phyloP scores from a whole-genome alignment of 2,888 invertebrate species.

The Disparrhopalites patrizii region DNA sequence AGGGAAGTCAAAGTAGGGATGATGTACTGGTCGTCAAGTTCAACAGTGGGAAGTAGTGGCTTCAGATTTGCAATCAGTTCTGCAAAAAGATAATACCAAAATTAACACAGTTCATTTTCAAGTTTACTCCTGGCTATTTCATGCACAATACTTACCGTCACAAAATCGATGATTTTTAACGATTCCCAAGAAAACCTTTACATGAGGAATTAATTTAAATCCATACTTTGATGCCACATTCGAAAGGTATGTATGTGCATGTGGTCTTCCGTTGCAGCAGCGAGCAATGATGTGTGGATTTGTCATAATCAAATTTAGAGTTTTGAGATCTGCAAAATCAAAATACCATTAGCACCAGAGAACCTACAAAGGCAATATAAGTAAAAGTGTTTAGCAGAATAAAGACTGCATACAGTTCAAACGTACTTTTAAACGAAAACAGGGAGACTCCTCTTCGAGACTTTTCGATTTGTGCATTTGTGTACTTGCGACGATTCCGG shows the following conservation, averaged over 20 bases:
- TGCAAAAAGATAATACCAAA: background rate
- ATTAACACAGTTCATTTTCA: no score
- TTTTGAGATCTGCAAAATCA: background rate
- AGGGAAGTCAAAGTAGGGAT: background rate
- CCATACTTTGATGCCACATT: background rate
- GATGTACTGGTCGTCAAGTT: background rate
- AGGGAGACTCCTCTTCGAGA: background rate
- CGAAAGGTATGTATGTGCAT: background rate
- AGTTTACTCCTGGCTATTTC: no score
- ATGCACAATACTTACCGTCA: background rate
- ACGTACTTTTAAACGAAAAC: background rate
- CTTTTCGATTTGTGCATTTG: background rate
- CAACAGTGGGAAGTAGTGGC: background rate
- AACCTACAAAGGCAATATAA: no score
- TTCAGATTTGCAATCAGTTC: background rate
- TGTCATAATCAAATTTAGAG: background rate
- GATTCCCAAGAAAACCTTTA: background rate
- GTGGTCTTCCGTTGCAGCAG: background rate
- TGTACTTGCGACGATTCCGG: background rate
- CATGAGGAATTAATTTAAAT: background rate
- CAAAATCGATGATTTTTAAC: background rate
- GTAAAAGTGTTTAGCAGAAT: no score
- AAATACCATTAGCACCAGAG: no score
- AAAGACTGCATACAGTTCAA: no score
- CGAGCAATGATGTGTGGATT: background rate